Percentiles rank a stretch among this genome's conserved stretches.
These are phyloP conservation scores for Nomada fucata DNA, from an alignment of 2,888 invertebrate species.

Conservation along the genomic window DNA sequence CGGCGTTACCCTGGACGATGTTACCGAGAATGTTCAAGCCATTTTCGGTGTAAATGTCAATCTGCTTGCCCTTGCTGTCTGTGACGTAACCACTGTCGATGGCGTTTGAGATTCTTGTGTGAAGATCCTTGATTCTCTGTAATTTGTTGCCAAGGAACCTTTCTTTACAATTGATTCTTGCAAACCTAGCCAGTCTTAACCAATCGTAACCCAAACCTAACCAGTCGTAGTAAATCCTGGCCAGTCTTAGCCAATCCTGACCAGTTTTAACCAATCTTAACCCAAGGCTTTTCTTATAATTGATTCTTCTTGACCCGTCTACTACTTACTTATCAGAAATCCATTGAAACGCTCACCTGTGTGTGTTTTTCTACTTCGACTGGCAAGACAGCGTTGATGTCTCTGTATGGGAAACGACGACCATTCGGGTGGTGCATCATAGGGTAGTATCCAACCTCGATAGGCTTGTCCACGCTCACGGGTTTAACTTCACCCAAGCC, in stretches of 20 bases:
- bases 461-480: slow-evolving; percentile 83
- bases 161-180: no score
- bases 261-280: no score
- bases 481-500: slow-evolving; percentile 86
- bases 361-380: slow-evolving; percentile 78
- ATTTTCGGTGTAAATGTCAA: slow-evolving; percentile 81
- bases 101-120: slow-evolving; percentile 76
- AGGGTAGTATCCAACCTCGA: slow-evolving; percentile 87
- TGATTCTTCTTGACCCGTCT: no score
- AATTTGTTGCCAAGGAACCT: background rate
- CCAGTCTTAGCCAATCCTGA: no score
- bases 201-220: background rate
- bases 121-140: slow-evolving; percentile 72
- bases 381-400: slow-evolving; percentile 81
- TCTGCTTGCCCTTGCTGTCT: slow-evolving; percentile 75
- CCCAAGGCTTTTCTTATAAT: no score
- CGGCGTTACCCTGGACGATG: slow-evolving; percentile 85
- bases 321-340: no score
- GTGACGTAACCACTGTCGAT: slow-evolving; percentile 79
- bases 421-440: slow-evolving; percentile 88
- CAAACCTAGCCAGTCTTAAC: no score
- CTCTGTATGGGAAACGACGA: slow-evolving; percentile 86
- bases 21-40: slow-evolving; percentile 86
- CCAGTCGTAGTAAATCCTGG: background rate
- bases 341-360: no score